phyloP scores from a whole-genome alignment of 64 coral and sea anemone genomes.

The Stichodactyla helianthus region DNA sequence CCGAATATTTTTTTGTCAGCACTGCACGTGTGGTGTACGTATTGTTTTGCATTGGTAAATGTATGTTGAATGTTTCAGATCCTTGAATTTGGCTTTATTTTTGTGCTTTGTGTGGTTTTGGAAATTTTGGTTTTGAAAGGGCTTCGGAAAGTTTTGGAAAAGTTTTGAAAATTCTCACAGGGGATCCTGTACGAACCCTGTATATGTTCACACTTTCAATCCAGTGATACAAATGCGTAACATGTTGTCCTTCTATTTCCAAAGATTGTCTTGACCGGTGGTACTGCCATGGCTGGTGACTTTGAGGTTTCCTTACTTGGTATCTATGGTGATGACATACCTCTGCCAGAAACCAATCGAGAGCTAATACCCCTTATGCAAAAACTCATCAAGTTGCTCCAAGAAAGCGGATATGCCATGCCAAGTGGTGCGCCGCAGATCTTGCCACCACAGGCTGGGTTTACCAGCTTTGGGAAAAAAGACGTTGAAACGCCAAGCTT shows the following conservation, averaged over 20 bases:
- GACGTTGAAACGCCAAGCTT: neutral
- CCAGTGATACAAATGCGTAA: too few species aligned
- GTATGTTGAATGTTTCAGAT: too few species aligned
- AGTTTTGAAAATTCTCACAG: too few species aligned
- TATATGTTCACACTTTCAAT: too few species aligned
- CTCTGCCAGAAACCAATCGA: conserved; percentile 71
- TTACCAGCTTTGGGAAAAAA: neutral
- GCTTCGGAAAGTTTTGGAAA: too few species aligned
- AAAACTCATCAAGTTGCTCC: conserved; percentile 77
- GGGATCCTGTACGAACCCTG: too few species aligned
- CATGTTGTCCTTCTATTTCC: neutral
- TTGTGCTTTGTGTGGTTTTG: too few species aligned
- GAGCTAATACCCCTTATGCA: conserved; percentile 92
- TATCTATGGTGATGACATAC: conserved; percentile 91
- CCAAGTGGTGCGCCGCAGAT: conserved; percentile 68
- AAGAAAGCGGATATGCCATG: conserved; percentile 73
- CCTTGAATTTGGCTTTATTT: too few species aligned
- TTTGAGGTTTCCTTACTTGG: conserved; percentile 68
- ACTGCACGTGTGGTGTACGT: too few species aligned
- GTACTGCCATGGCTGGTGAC: conserved; percentile 67
- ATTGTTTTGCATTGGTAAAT: too few species aligned
- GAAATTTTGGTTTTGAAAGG: too few species aligned
- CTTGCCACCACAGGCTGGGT: neutral
- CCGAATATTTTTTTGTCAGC: too few species aligned
- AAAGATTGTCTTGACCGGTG: conserved; percentile 77